phyloP scores from a whole-genome alignment of 2,888 invertebrate species.

The Cephalotes varians region DNA sequence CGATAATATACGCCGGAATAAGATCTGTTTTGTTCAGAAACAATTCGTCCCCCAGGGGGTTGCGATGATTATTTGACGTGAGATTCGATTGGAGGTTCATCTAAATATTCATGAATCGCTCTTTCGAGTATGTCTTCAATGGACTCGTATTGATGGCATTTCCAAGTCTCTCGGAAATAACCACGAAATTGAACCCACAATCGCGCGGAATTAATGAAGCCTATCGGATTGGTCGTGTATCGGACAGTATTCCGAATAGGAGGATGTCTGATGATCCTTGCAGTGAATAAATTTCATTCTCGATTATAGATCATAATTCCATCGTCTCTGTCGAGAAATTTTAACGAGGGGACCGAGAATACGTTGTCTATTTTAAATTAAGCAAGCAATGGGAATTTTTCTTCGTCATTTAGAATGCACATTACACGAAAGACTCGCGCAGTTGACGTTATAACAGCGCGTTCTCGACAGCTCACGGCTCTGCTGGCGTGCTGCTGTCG shows the following conservation, averaged over 20 bases:
- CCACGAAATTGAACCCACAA: conserved; percentile 37
- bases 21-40: conserved; percentile 14
- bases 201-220: conserved; percentile 44
- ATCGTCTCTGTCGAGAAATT: conserved; percentile 1
- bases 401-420: not conserved
- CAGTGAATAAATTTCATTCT: not conserved
- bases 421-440: not conserved
- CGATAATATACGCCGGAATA: conserved; percentile 17
- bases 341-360: not conserved
- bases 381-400: not conserved
- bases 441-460: not conserved
- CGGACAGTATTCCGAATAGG: not conserved
- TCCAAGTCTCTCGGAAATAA: conserved; percentile 34
- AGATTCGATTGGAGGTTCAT: conserved; percentile 12
- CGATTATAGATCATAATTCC: not conserved
- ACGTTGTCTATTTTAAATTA: not conserved
- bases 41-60: not conserved
- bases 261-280: conserved; percentile 1
- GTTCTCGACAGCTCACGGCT: conserved; percentile 87
- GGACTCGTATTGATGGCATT: conserved; percentile 19
- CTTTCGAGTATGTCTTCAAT: conserved; percentile 26
- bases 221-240: conserved; percentile 14
- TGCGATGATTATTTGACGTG: conserved; percentile 19
- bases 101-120: conserved; percentile 49
- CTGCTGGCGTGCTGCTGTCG: conserved; percentile 91